These are phyloP conservation scores for Pegea sp. DNA, from an alignment of 23 tunicate species.

Conservation along the genomic window DNA sequence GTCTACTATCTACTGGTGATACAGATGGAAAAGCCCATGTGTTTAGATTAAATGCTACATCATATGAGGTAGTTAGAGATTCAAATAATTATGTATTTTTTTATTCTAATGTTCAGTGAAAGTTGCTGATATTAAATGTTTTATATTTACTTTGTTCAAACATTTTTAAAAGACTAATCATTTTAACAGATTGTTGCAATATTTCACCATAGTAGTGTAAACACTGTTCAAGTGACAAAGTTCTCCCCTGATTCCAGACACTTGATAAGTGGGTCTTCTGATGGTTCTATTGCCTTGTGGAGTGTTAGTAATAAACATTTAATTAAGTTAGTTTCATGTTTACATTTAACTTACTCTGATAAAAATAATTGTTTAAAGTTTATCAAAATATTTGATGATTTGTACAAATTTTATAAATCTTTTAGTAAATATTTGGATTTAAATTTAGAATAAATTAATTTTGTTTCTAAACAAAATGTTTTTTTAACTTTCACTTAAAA, in stretches of 20 bases:
- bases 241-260: slow-evolving; percentile 28
- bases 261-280: slow-evolving; percentile 61
- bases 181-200: slow-evolving; percentile 21
- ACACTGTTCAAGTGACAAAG: slow-evolving; percentile 50
- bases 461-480: not conserved
- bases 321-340: slow-evolving; percentile 21
- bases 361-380: too few species aligned
- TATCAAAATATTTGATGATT: too few species aligned
- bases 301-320: slow-evolving; percentile 25
- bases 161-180: not conserved
- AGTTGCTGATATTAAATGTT: not conserved
- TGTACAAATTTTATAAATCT: not conserved
- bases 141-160: not conserved
- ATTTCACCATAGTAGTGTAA: slow-evolving; percentile 46
- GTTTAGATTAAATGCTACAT: slow-evolving; percentile 15
- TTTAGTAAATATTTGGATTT: not conserved
- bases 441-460: not conserved
- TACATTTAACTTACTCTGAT: too few species aligned
- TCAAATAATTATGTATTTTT: not conserved
- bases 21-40: slow-evolving; percentile 73
- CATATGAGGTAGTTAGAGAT: slow-evolving; percentile 10
- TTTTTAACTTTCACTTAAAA: not conserved
- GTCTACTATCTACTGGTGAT: slow-evolving; percentile 32
- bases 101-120: not conserved
- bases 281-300: slow-evolving; percentile 89